Evolutionary conservation across 92 coral and sea anemone genomes (phyloP).

Genomic region (Plumapathes pennacea): DNA sequence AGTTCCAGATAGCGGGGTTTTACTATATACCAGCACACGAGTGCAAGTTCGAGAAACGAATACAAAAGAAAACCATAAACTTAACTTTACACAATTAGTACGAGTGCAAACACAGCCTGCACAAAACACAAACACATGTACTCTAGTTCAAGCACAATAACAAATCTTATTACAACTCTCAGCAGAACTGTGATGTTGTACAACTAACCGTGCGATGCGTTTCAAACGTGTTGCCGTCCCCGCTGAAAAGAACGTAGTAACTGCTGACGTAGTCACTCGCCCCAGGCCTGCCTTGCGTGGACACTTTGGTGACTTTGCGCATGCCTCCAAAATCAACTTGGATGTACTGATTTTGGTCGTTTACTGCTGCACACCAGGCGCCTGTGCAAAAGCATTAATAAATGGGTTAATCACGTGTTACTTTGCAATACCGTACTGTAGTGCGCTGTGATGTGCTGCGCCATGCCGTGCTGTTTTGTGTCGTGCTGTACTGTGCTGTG

Average conservation of each 20-base stretch:
- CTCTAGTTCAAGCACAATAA: too few species aligned
- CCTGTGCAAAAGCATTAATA: constrained; percentile 46
- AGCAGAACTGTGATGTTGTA: background rate
- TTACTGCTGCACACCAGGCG: constrained; percentile 88
- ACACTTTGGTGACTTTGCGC: constrained; percentile 78
- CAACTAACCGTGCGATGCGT: constrained; percentile 65
- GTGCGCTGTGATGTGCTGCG: background rate
- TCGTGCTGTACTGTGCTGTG: too few species aligned
- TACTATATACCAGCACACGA: too few species aligned
- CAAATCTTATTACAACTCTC: background rate
- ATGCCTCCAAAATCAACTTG: constrained; percentile 76
- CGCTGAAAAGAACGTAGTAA: constrained; percentile 65
- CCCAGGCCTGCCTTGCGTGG: constrained; percentile 92
- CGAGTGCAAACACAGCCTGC: too few species aligned
- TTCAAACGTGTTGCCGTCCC: constrained; percentile 57
- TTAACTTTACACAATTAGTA: too few species aligned
- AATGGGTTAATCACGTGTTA: too few species aligned
- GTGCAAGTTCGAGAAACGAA: too few species aligned
- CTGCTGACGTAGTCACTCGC: constrained; percentile 71
- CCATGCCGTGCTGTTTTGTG: too few species aligned
- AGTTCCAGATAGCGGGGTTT: too few species aligned
- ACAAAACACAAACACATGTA: too few species aligned
- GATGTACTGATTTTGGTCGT: constrained; percentile 63
- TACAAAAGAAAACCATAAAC: too few species aligned
- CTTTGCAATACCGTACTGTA: background rate